Evolutionary conservation across 1,140 invertebrate species (phyloP), one percentile per base, ranked within the genome.

Genomic region (Lepidostoma basale): DNA sequence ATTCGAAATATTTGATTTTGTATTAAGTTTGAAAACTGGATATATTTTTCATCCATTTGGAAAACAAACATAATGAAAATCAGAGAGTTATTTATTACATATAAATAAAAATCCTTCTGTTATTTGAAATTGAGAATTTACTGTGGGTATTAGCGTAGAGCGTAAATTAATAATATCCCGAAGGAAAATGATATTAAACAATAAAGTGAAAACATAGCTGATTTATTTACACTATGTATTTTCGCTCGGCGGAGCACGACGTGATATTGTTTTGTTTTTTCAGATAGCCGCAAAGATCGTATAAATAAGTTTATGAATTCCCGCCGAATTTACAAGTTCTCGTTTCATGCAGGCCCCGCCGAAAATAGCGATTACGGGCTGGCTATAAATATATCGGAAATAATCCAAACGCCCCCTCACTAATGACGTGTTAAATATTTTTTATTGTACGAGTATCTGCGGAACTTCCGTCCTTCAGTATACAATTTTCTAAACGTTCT

Each of bases 341-440:
- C 52, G 1, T 18, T n/a, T n/a, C n/a, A 39, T 22, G 18, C 56
- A 42, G 39, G 8, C 56, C 23, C 12, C 12, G 3, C 10, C 56
- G 25, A 25, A 60, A 60, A 60, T 60, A 60, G 56, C 22, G 39
- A 42, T 60, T 60, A 60, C 56, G 10, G 25, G 3, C 10, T 3
- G 9, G 9, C 56, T 60, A 60, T 60, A 42, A 60, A 60, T 60
- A 60, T 14, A 60, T 28, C 22, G 36, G 36, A 60, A 60, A 60
- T 60, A 60, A 42, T 42, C 36, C 39, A n/a, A 16, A 42, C 36
- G 56, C 36, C 22, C 56, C 16, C 36, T 2, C 20, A 22, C 23
- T 40, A 42, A 44, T 60, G 36, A 60, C 56, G 56, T 39, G 56
- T 16, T 42, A 60, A 60, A 60, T 60, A 60, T 60, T 60, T 60